Evolutionary conservation across 2,888 invertebrate species (phyloP), one percentile per base, ranked within the genome.

Genomic region (Diarsia mendica): DNA sequence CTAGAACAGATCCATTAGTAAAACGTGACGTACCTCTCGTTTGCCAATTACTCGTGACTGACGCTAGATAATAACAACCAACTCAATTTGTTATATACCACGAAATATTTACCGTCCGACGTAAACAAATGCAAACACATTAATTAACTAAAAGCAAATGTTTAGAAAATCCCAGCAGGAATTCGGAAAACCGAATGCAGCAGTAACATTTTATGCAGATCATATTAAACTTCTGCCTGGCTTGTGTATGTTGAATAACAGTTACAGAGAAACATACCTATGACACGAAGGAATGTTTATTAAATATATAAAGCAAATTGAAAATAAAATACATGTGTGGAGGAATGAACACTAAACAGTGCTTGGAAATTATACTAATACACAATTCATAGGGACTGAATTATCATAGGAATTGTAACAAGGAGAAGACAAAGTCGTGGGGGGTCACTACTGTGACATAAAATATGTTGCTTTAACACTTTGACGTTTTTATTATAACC

Each of bases 81-180:
- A 86, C 87, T 89, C 89, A 89, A 91, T 91, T 92, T 92, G 82
- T 88, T 87, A 90, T 87, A 89, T 89, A 90, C 88, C 89, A 91
- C 87, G 85, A 90, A 91, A 91, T 91, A 90, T 91, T 91, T 88
- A 90, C 88, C 87, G 75, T 87, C 84, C 78, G 93, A 92, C 92
- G 87, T 85, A 88, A 92, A 93, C 91, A 92, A 92, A 93, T 92
- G 90, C 86, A 83, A 85, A 79, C 79, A 88, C 91, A 94, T 93
- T 90, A 91, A 93, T 92, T 89, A 88, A 79, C 74, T 86, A 85
- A 91, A 89, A 90, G 86, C 87, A 85, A 87, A 90, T 90, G 85
- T 89, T 90, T 89, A 87, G 83, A 87, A 88, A 90, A 89, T 88
- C 87, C 82, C 89, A 86, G 87, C 88, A 84, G 86, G 87, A 87